Evolutionary conservation across 2,797 vertebrate species (phyloP), one percentile per base, ranked within the genome.

Genomic region (Synanceia verrucosa): DNA sequence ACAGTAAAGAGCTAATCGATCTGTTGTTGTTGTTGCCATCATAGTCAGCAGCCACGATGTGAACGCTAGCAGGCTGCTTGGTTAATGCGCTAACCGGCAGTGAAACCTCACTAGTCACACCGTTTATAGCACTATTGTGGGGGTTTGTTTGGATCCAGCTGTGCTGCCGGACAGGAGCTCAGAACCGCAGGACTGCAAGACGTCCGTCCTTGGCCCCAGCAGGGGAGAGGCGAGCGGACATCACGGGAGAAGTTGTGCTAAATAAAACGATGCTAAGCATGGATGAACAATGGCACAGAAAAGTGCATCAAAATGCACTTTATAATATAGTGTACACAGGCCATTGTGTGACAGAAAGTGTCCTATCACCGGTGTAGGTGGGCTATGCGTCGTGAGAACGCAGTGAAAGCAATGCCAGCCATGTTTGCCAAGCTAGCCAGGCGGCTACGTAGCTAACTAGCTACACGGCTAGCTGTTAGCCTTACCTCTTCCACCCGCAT

Each of bases 401-500:
- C 31, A 44, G 50, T 26, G 43, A 79, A 70, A 65, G 69, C 81
- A 51, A n/a, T 48, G 75, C 51, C 14, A 39, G 37, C 37, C 14
- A 39, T 18, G 37, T 39, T 0, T 39, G 36, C 36, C 16, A 37
- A 6, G 36, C 36, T 37, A 36, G 36, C 36, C 16, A 16, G 16
- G 13, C 36, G 29, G 16, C 37, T 41, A 41, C 14, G 36, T 31
- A 6, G 83, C 81, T 82, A 88, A 78, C 79, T 10, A 18, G 53
- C 18, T 19, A 33, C n/a, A n/a, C n/a, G n/a, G n/a, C n/a, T n/a
- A n/a, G n/a, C n/a, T n/a, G 55, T 28, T 75, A 82, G 69, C 75
- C 24, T 91, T 91, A 98, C 97, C 94, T 94, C 96, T 44, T 96
- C 96, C 19, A 89, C 92, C 65, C 96, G 96, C 94, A 96, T 92